Evolutionary conservation across 2,888 invertebrate species (phyloP), one percentile per base, ranked within the genome.

Genomic region (Leucophenga montana): DNA sequence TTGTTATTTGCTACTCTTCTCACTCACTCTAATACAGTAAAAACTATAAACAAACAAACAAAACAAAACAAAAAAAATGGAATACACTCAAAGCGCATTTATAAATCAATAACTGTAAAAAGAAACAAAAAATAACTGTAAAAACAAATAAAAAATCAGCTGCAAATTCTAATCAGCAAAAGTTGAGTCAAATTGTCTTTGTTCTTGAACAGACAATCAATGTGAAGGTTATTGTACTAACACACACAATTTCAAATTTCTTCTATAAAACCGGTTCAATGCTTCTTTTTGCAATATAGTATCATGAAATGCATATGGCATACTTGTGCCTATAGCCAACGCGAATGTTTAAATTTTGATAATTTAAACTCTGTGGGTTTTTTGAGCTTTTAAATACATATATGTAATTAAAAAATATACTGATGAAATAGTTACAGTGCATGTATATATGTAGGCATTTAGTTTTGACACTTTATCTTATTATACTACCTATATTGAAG

Each of bases 111-210:
- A 31, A 5, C 14, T 16, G 44, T 59, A 27, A 59, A 14, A 31
- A 31, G n/a, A 22, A 57, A n/a, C n/a, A n/a, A n/a, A n/a, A 14
- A 50, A 50, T 16, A 8, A 2, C 46, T 4, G 8, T 3, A 46
- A 46, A 14, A 46, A 4, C 6, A 54, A 54, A 27, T 59, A n/a
- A n/a, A 13, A 14, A 59, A 59, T 31, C n/a, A 16, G 31, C 16
- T 61, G 61, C 59, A 39, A 61, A 39, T 61, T 61, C 39, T 61
- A 33, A 61, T 61, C 61, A 61, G 39, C 18, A 39, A 61, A 61
- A 39, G 39, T 39, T 39, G 39, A 39, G 14, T 50, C 16, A 61
- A 31, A 31, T 50, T 18, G n/a, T 50, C 50, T 50, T 59, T 59
- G 59, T 33, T 59, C 16, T 11, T 13, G 20, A 14, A 33, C 31